phyloP scores from a whole-genome alignment of 1,140 invertebrate genomes.

The Megalonaias nervosa region DNA sequence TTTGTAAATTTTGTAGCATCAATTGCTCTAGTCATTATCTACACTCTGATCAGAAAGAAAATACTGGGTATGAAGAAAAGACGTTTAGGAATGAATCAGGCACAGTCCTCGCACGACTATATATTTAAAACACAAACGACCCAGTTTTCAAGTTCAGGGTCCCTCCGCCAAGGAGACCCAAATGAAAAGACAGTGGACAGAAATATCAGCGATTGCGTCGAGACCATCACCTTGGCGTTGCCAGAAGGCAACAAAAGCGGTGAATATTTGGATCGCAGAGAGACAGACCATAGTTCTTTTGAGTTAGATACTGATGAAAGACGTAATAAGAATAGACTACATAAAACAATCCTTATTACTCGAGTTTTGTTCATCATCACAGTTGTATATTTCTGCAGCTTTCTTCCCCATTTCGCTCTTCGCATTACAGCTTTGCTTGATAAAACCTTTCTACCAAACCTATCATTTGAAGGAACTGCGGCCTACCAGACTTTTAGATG shows the following conservation, averaged over 20 bases:
- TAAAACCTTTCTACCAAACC: slow-evolving; percentile 11
- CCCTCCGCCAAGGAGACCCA: background rate
- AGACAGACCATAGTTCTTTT: background rate
- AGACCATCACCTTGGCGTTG: background rate
- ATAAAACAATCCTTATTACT: slow-evolving; percentile 7
- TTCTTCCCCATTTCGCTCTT: slow-evolving; percentile 23
- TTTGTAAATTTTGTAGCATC: slow-evolving; percentile 9
- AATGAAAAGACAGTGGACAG: slow-evolving; percentile 1
- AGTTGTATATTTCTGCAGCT: slow-evolving; percentile 9
- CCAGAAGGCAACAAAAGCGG: background rate
- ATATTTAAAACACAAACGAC: background rate
- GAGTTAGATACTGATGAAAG: background rate
- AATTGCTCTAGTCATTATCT: slow-evolving; percentile 4
- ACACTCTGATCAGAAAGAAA: slow-evolving; percentile 14
- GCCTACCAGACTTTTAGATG: slow-evolving; percentile 20
- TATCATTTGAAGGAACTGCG: slow-evolving; percentile 1
- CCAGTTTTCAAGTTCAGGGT: background rate
- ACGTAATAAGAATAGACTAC: background rate
- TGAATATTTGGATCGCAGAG: background rate
- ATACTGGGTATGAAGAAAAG: slow-evolving; percentile 17
- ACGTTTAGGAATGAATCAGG: slow-evolving; percentile 18
- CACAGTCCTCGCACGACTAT: background rate
- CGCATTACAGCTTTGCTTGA: slow-evolving; percentile 11
- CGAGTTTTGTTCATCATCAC: slow-evolving; percentile 21
- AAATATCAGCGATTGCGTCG: slow-evolving; percentile 3